Percentiles rank a stretch among this genome's conserved stretches.
These are phyloP conservation scores for Drosophila aff. DNA, from an alignment of 1,140 invertebrate species.

Conservation along the genomic window DNA sequence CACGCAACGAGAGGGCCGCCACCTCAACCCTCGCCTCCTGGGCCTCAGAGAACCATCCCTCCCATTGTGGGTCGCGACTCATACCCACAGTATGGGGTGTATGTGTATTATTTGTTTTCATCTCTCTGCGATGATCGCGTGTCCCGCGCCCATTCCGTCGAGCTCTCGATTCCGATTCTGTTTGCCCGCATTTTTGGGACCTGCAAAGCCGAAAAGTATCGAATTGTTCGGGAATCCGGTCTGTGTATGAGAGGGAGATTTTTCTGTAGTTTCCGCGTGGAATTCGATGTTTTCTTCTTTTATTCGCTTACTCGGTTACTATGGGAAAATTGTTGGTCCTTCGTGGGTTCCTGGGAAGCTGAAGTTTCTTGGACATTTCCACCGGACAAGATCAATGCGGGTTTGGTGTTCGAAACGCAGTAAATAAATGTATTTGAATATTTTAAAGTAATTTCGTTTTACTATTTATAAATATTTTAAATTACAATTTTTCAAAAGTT, in stretches of 20 bases:
- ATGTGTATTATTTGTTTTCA: slow-evolving; percentile 52
- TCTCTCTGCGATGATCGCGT: slow-evolving; percentile 67
- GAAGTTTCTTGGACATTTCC: slow-evolving; percentile 7
- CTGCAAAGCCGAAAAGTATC: slow-evolving; percentile 78
- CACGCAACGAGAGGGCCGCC: slow-evolving; percentile 49
- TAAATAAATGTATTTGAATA: neutral
- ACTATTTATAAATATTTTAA: neutral
- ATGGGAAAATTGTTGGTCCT: slow-evolving; percentile 66
- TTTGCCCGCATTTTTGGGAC: slow-evolving; percentile 74
- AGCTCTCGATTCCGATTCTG: slow-evolving; percentile 46
- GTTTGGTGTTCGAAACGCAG: slow-evolving; percentile 17
- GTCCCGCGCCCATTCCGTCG: slow-evolving; percentile 44
- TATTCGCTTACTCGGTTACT: neutral
- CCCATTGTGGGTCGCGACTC: slow-evolving; percentile 45
- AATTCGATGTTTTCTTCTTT: slow-evolving; percentile 51
- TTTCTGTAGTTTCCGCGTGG: slow-evolving; percentile 48
- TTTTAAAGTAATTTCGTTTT: too few relatives aligned
- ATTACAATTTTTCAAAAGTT: too few relatives aligned
- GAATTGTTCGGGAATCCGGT: slow-evolving; percentile 47
- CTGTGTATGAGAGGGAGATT: slow-evolving; percentile 51
- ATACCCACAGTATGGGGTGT: slow-evolving; percentile 59
- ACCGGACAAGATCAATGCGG: slow-evolving; percentile 59
- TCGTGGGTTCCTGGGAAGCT: slow-evolving; percentile 53
- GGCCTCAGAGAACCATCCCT: slow-evolving; percentile 36
- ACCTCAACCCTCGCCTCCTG: slow-evolving; percentile 9